These are phyloP conservation scores for Sisor rabdophorus DNA, from an alignment of 2,113 vertebrate genomes.

Conservation along the genomic window DNA sequence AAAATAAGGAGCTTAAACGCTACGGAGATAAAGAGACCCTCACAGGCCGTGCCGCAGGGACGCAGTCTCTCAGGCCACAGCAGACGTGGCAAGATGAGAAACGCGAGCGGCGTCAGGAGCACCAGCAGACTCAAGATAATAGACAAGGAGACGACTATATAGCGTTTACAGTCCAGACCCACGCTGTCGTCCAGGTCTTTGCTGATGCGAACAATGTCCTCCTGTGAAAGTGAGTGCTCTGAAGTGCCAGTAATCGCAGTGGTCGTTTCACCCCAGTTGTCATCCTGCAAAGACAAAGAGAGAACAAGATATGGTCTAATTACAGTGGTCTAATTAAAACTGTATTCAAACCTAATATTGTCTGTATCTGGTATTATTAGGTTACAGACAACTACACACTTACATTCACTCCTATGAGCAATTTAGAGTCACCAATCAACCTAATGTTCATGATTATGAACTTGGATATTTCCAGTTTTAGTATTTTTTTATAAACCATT, in stretches of 20 bases:
- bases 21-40: conserved; percentile 92
- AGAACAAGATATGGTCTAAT: not conserved
- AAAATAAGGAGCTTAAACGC: conserved; percentile 93
- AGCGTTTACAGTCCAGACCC: conserved; percentile 77
- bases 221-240: conserved; percentile 93
- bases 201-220: conserved; percentile 89
- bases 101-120: conserved; percentile 85
- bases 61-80: conserved; percentile 84
- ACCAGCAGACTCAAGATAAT: conserved; percentile 78
- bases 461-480: no score
- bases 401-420: no score
- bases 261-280: conserved; percentile 97
- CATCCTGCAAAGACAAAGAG: conserved; percentile 76
- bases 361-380: not conserved
- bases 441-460: no score
- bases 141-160: conserved; percentile 77
- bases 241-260: conserved; percentile 94
- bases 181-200: conserved; percentile 88
- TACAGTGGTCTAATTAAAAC: not conserved
- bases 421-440: no score
- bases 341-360: not conserved
- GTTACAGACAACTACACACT: no score
- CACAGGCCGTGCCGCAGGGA: conserved; percentile 84
- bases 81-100: conserved; percentile 82
- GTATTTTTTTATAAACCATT: no score